These are phyloP conservation scores for Dysdera silvatica DNA, from an alignment of 1,140 invertebrate genomes.

Conservation along the genomic window DNA sequence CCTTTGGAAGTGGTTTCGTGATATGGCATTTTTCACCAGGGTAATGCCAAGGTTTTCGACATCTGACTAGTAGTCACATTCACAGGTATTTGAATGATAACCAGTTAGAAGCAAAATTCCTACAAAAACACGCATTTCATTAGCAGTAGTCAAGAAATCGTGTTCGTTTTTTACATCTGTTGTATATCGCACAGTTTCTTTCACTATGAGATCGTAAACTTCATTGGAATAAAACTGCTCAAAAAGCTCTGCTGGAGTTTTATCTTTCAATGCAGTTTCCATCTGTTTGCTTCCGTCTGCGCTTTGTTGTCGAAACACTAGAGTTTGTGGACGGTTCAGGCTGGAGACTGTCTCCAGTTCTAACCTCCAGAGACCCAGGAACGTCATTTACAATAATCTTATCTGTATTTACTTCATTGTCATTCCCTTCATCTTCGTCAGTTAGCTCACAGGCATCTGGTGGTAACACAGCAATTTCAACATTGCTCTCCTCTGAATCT, in stretches of 20 bases:
- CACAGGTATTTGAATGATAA: slow-evolving; percentile 1
- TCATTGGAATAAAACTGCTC: slow-evolving; percentile 6
- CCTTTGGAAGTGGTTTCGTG: neutral
- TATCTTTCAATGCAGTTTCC: slow-evolving; percentile 9
- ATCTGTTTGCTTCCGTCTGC: neutral
- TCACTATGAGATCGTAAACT: slow-evolving; percentile 10
- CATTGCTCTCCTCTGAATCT: slow-evolving; percentile 6
- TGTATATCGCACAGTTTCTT: slow-evolving; percentile 13
- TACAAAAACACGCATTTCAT: slow-evolving; percentile 1
- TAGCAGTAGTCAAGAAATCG: slow-evolving; percentile 1
- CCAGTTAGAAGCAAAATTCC: neutral
- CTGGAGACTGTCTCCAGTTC: neutral
- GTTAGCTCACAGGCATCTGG: slow-evolving; percentile 1
- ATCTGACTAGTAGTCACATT: slow-evolving; percentile 4
- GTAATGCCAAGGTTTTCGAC: neutral
- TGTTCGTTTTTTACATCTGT: slow-evolving; percentile 3
- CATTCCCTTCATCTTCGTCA: neutral
- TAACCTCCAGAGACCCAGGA: slow-evolving; percentile 5
- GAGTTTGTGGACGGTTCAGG: neutral
- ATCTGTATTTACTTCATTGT: neutral
- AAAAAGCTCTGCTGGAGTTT: slow-evolving; percentile 7
- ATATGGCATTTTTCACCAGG: neutral
- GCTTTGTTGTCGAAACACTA: neutral
- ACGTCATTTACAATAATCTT: neutral
- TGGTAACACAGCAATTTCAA: slow-evolving; percentile 12